Evolutionary conservation across 2,113 vertebrate genomes (phyloP).

Genomic region (Nerophis ophidion): DNA sequence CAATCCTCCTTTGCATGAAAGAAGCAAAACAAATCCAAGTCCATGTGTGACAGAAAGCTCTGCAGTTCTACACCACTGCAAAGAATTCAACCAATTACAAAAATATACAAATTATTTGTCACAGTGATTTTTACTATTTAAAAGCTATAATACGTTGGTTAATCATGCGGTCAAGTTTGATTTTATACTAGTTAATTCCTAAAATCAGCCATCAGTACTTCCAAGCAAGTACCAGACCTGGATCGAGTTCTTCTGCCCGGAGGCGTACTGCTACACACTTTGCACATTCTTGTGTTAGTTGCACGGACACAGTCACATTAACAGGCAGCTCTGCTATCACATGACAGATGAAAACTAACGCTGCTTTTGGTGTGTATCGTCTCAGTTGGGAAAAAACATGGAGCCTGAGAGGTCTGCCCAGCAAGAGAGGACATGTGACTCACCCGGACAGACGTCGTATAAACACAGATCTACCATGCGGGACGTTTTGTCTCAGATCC

Average conservation of each 20-base stretch:
- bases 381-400: conserved; percentile 30
- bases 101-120: too few species aligned
- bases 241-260: conserved; percentile 27
- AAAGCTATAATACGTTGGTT: not conserved
- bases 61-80: too few species aligned
- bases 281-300: conserved; percentile 54
- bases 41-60: too few species aligned
- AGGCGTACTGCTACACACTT: conserved; percentile 30
- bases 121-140: too few species aligned
- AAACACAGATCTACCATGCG: conserved; percentile 35
- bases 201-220: not conserved
- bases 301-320: conserved; percentile 28
- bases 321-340: conserved; percentile 53
- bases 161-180: not conserved
- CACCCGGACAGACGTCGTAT: not conserved
- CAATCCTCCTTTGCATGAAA: too few species aligned
- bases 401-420: conserved; percentile 21
- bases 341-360: conserved; percentile 2
- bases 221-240: conserved; percentile 8
- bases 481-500: conserved; percentile 47
- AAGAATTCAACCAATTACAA: too few species aligned
- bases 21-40: too few species aligned
- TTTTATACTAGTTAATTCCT: conserved; percentile 31
- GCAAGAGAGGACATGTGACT: conserved; percentile 11
- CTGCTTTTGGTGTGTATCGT: conserved; percentile 13